phyloP scores from a whole-genome alignment of 2,888 invertebrate species.

The Eristalinus aeneus region DNA sequence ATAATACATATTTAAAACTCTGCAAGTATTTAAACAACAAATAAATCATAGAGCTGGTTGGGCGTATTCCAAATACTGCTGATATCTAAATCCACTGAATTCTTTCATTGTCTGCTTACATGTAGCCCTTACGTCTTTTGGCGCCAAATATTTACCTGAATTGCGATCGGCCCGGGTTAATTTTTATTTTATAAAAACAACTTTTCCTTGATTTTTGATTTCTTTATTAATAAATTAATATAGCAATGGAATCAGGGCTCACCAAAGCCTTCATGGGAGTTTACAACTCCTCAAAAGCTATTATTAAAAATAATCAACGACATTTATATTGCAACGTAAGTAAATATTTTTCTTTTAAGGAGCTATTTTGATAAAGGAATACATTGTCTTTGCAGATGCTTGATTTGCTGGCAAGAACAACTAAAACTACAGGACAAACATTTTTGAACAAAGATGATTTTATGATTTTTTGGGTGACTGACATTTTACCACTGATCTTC shows the following conservation, averaged over 20 bases:
- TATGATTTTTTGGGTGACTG: conserved; percentile 81
- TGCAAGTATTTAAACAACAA: no score
- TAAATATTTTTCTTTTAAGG: conserved; percentile 39
- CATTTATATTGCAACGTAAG: conserved; percentile 79
- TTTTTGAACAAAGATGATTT: conserved; percentile 75
- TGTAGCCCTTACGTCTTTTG: conserved; percentile 16
- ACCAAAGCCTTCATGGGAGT: conserved; percentile 77
- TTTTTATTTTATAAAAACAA: neutral
- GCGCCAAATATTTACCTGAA: conserved; percentile 50
- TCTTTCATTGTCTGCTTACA: neutral
- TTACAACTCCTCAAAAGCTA: conserved; percentile 78
- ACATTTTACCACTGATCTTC: conserved; percentile 81
- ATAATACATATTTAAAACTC: no score
- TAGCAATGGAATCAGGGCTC: conserved; percentile 75
- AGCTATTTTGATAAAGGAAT: neutral
- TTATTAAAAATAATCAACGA: conserved; percentile 77
- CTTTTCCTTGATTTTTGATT: neutral
- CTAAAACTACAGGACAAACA: conserved; percentile 77
- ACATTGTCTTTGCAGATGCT: conserved; percentile 77
- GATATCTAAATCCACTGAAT: neutral
- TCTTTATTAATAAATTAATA: conserved; percentile 17
- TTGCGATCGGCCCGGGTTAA: conserved; percentile 27
- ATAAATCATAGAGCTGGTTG: neutral
- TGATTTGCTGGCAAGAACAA: conserved; percentile 79
- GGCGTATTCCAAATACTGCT: neutral